Evolutionary conservation across 2,888 invertebrate genomes (phyloP), one percentile per base, ranked within the genome.

Genomic region (Gari tellinella): DNA sequence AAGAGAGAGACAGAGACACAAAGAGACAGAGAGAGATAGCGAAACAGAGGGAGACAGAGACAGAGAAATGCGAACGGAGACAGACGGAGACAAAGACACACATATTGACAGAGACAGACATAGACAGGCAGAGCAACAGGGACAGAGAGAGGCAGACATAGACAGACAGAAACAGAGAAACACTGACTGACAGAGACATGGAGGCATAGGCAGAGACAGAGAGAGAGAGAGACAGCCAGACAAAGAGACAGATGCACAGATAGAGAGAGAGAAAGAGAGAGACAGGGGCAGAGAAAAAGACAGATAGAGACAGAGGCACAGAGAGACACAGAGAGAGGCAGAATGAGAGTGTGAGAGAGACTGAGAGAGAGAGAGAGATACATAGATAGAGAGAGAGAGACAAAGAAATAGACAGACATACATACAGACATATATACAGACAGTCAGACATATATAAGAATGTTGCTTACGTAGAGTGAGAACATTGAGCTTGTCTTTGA

Each of bases 1-100:
- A 45, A 67, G 45, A 67, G 60, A 67, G 52, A 67, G 60, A 67
- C 41, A 67, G 60, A 52, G 52, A 67, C 52, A 61, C 43, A 67
- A 37, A 60, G 58, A 60, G 37, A 60, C 31, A 25, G 58, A 17
- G 43, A 31, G 10, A 23, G 25, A 41, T 31, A 25, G 38, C 41
- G 37, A 40, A 12, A 38, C 21, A 38, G 25, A 41, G 62, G 25
- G 38, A 17, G 17, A 26, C 52, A 53, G 48, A 40, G 58, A 45
- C 31, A 38, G 14, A 53, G 46, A 45, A 38, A 61, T 26, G n/a
- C 31, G 14, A 17, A 45, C 14, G 45, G n/a, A 52, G 31, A 56
- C 14, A 46, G 52, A 23, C 52, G 26, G n/a, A 14, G 25, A 26
- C 4, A 26, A 12, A 31, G 2, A n/a, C n/a, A 52, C 7, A 14